Conservation (phyloP, 2,113 vertebrate species). For the Caloenas nicobarica region DNA sequence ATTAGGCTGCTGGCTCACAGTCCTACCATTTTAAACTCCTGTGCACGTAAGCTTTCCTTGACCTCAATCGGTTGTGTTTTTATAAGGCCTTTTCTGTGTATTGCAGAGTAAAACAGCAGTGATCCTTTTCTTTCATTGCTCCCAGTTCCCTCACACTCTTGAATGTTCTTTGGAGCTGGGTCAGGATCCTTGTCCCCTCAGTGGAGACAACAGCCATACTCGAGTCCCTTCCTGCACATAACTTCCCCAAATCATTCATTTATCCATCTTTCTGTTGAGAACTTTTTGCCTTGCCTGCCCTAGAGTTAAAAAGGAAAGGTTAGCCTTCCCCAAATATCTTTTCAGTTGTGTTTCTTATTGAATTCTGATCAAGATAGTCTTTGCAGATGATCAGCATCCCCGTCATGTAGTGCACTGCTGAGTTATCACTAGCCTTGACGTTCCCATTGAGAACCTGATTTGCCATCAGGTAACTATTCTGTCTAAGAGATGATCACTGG, state of each 20-base stretch:
- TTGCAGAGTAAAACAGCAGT: not conserved
- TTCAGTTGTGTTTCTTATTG: not conserved
- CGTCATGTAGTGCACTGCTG: rapidly evolving
- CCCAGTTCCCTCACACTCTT: not conserved
- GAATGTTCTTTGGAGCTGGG: not conserved
- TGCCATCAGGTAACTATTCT: not conserved
- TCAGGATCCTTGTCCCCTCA: not conserved
- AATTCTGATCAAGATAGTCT: not conserved
- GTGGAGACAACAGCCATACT: not conserved
- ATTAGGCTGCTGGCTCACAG: not conserved
- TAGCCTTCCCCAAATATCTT: not conserved
- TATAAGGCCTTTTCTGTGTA: not conserved
- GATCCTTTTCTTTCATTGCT: not conserved
- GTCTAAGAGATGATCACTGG: not conserved
- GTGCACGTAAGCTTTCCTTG: not conserved
- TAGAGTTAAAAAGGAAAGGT: not conserved
- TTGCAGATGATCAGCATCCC: not conserved
- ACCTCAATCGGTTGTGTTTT: not conserved
- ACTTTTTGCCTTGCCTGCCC: not conserved
- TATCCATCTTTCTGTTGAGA: not conserved
- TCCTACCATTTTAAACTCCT: not conserved
- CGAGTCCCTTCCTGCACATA: not conserved
- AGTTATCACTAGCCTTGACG: not conserved
- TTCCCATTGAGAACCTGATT: not conserved
- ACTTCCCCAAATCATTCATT: not conserved